A percentile compares a stretch with the other conserved stretches of the same genome.
Conservation (phyloP, 2,888 invertebrate genomes). For the Panopea generosa region DNA sequence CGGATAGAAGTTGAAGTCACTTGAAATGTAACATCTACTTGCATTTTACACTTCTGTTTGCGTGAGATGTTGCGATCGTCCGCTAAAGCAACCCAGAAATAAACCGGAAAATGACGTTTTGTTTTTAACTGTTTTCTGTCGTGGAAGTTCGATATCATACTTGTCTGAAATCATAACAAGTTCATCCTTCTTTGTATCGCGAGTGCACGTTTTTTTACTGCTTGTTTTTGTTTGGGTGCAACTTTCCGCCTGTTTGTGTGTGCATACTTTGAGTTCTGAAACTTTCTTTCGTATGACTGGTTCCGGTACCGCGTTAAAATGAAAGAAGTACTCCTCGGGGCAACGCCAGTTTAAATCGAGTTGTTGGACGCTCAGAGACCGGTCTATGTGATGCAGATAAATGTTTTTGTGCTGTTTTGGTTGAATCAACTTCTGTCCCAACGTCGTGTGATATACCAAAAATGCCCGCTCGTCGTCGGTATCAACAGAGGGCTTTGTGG, state of each 20-base stretch:
- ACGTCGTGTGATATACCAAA: slow-evolving; percentile 37
- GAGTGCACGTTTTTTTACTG: background rate
- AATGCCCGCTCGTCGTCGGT: slow-evolving; percentile 50
- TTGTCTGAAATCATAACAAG: slow-evolving; percentile 9
- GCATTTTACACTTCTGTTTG: slow-evolving; percentile 20
- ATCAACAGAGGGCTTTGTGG: slow-evolving; percentile 26
- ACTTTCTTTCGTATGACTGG: background rate
- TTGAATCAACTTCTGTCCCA: slow-evolving; percentile 50
- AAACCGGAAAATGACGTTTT: slow-evolving; percentile 37
- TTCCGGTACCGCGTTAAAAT: slow-evolving; percentile 54
- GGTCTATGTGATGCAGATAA: slow-evolving; percentile 61
- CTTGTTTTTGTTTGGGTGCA: background rate
- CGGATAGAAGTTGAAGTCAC: background rate
- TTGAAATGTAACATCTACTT: background rate
- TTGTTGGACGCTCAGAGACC: slow-evolving; percentile 43
- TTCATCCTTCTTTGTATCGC: background rate
- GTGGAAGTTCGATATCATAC: slow-evolving; percentile 9
- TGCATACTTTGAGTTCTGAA: slow-evolving; percentile 24
- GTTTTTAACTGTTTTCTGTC: slow-evolving; percentile 22
- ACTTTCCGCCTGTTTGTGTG: slow-evolving; percentile 23
- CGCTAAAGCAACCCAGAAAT: slow-evolving; percentile 52
- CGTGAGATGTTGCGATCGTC: slow-evolving; percentile 23
- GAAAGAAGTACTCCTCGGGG: slow-evolving; percentile 62
- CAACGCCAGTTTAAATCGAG: slow-evolving; percentile 57
- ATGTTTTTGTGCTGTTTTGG: slow-evolving; percentile 51